A percentile compares a stretch with the other conserved stretches of the same genome.
Conservation (phyloP, 2,797 vertebrate species). For the Acomys russatus region DNA sequence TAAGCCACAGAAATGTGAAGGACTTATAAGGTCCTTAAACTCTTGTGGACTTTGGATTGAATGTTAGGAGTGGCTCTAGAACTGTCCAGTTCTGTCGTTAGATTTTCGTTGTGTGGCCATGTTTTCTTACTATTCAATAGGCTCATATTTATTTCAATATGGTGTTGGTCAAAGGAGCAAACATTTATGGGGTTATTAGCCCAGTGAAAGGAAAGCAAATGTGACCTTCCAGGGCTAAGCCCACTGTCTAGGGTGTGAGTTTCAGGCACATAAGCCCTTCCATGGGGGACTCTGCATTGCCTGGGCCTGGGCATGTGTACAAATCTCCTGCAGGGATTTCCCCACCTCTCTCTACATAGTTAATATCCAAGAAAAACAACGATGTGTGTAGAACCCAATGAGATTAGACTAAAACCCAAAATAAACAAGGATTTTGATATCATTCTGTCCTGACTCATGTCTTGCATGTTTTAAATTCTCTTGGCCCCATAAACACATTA, state of each 20-base stretch:
- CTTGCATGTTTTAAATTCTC: constrained; percentile 84
- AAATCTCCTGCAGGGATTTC: constrained; percentile 70
- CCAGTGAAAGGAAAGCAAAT: constrained; percentile 71
- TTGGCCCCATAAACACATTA: constrained; percentile 81
- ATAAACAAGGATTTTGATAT: constrained; percentile 84
- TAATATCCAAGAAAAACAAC: constrained; percentile 84
- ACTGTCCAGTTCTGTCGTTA: background rate
- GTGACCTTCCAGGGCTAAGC: constrained; percentile 71
- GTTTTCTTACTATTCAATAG: constrained; percentile 56
- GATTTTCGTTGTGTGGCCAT: background rate
- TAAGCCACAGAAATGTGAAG: background rate
- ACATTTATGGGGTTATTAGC: constrained; percentile 76
- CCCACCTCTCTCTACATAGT: constrained; percentile 36
- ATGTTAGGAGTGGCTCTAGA: background rate
- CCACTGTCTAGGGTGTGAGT: constrained; percentile 37
- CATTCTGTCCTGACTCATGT: constrained; percentile 75
- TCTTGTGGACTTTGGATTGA: background rate
- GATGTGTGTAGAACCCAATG: constrained; percentile 71
- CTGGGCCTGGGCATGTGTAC: constrained; percentile 55
- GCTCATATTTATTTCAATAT: constrained; percentile 60
- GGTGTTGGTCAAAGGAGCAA: constrained; percentile 72
- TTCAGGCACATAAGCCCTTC: constrained; percentile 57
- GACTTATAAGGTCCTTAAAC: background rate
- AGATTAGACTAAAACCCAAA: constrained; percentile 78
- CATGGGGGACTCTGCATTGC: constrained; percentile 34